Evolutionary conservation across 2,113 vertebrate genomes (phyloP).

Genomic region (Boulengeromyrus knoepffleri): DNA sequence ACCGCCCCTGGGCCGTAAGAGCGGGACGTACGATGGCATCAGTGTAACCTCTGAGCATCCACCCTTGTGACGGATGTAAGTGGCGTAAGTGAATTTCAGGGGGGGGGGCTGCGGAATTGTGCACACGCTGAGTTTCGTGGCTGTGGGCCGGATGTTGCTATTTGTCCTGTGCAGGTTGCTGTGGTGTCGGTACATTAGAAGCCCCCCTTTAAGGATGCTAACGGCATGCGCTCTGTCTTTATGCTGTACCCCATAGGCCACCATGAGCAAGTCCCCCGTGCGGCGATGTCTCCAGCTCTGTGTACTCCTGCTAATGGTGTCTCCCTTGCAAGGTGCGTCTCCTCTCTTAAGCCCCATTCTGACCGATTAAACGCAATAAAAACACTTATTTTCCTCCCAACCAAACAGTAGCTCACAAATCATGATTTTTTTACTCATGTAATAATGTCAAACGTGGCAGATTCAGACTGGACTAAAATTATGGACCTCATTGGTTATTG

Average conservation of each 20-base stretch:
- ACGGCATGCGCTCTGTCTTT: background rate
- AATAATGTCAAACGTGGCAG: background rate
- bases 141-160: background rate
- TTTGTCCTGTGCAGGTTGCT: background rate
- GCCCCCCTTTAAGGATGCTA: background rate
- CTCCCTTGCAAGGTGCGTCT: slow-evolving; percentile 31
- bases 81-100: background rate
- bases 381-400: background rate
- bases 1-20: background rate
- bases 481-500: background rate
- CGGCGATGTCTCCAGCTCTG: slow-evolving; percentile 40
- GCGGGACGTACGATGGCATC: background rate
- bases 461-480: background rate
- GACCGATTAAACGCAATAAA: background rate
- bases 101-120: background rate
- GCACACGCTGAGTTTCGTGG: background rate
- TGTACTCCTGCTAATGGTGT: slow-evolving; percentile 15
- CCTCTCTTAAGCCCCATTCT: background rate
- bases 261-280: slow-evolving; percentile 36
- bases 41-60: background rate
- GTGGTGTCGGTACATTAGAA: background rate
- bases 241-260: slow-evolving; percentile 7
- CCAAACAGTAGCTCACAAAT: background rate
- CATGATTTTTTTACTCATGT: background rate
- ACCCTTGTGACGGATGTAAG: background rate